Percentiles rank a stretch among this genome's conserved stretches.
phyloP scores from a whole-genome alignment of 2,113 vertebrate genomes.

The Bothrops jararaca region DNA sequence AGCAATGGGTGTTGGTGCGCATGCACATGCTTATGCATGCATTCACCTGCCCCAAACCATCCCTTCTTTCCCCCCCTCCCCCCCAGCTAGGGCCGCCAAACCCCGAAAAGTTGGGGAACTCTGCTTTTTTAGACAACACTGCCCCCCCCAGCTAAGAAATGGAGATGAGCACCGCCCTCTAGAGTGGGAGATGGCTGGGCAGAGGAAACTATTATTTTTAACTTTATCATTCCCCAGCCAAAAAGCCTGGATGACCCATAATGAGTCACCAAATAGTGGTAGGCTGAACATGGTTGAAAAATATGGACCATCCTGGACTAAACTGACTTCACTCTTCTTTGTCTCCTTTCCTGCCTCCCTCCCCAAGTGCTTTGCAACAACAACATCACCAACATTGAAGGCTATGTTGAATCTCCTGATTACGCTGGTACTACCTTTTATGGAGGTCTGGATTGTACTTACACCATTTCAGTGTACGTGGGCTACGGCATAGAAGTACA shows the following conservation, averaged over 20 bases:
- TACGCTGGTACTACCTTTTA: conserved; percentile 66
- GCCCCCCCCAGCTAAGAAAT: neutral
- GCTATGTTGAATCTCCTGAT: conserved; percentile 85
- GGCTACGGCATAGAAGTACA: conserved; percentile 89
- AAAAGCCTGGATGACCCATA: neutral
- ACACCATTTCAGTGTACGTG: conserved; percentile 85
- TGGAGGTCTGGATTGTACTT: conserved; percentile 83
- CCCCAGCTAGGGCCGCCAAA: too few relatives aligned
- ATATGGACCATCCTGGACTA: neutral
- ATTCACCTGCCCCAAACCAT: too few relatives aligned
- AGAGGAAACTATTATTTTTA: neutral
- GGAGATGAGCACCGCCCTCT: neutral
- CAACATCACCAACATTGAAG: conserved; percentile 81
- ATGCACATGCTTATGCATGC: too few relatives aligned
- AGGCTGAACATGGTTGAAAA: neutral
- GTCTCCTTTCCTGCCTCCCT: conserved; percentile 21
- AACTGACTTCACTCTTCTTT: neutral
- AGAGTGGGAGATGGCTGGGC: neutral
- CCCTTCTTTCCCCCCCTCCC: too few relatives aligned
- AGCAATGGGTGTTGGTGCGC: too few relatives aligned
- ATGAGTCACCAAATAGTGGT: neutral
- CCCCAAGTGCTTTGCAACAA: conserved; percentile 83
- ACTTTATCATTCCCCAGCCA: neutral
- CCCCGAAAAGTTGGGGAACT: too few relatives aligned
- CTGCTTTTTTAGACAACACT: too few relatives aligned